Conservation (phyloP, 2,113 vertebrate species). For the Amia ocellicauda region DNA sequence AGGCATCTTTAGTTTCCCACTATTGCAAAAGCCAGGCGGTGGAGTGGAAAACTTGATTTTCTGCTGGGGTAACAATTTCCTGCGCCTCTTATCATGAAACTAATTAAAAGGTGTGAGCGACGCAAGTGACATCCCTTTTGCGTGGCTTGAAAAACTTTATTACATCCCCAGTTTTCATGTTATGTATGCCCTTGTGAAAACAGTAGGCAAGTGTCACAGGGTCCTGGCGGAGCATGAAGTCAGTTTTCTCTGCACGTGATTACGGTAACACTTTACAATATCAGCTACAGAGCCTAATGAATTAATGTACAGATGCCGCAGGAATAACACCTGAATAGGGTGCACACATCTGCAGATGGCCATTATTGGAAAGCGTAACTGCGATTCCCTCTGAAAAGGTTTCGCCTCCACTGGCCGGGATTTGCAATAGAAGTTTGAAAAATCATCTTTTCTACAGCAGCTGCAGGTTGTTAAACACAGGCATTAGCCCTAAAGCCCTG, state of each 20-base stretch:
- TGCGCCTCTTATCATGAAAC: constrained; percentile 50
- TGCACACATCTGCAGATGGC: too few species aligned
- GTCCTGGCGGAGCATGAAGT: constrained; percentile 36
- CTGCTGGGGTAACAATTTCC: constrained; percentile 47
- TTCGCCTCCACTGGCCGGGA: too few species aligned
- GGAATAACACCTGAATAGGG: too few species aligned
- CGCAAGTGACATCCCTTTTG: constrained; percentile 32
- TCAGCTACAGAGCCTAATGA: too few species aligned
- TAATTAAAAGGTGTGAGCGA: constrained; percentile 42
- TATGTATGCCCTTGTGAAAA: constrained; percentile 32
- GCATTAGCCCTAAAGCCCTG: constrained; percentile 1
- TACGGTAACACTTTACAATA: too few species aligned
- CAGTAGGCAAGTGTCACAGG: constrained; percentile 38
- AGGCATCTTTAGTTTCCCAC: constrained; percentile 39
- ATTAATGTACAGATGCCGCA: too few species aligned
- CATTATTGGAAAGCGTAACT: too few species aligned
- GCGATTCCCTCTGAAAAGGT: too few species aligned
- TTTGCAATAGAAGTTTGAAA: too few species aligned
- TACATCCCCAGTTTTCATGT: constrained; percentile 8
- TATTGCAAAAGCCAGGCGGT: constrained; percentile 43
- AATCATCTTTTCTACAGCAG: constrained; percentile 24
- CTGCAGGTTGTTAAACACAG: constrained; percentile 23
- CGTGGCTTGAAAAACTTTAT: constrained; percentile 31
- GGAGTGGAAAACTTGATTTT: constrained; percentile 56
- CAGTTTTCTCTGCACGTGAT: constrained; percentile 39